These are phyloP conservation scores for Scelioninae gen. 1 DNA, from an alignment of 2,888 invertebrate genomes.

Conservation along the genomic window DNA sequence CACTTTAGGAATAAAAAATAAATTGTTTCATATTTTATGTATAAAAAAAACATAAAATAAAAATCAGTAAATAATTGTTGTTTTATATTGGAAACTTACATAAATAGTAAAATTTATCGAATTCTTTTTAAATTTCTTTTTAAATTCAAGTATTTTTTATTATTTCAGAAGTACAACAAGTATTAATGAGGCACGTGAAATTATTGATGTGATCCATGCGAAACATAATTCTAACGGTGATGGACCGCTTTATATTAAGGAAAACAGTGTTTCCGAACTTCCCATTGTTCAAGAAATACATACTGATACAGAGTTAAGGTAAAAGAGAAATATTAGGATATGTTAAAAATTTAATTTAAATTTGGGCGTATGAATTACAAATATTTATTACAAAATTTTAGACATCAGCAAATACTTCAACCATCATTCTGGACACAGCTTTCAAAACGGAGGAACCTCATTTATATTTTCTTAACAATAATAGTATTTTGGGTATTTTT, in stretches of 20 bases:
- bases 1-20: too few species aligned
- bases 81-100: too few species aligned
- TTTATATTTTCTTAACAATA: slow-evolving; percentile 71
- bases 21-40: too few species aligned
- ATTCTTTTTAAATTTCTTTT: too few species aligned
- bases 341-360: too few species aligned
- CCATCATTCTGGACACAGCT: neutral
- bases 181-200: slow-evolving; percentile 72
- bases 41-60: too few species aligned
- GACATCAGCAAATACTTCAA: neutral
- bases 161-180: slow-evolving; percentile 17
- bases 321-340: neutral
- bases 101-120: too few species aligned
- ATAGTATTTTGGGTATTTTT: slow-evolving; percentile 79
- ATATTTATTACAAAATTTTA: too few species aligned
- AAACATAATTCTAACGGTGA: slow-evolving; percentile 77
- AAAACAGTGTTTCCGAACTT: slow-evolving; percentile 72
- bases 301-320: slow-evolving; percentile 50
- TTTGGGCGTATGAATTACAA: neutral
- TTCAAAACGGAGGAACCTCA: slow-evolving; percentile 4
- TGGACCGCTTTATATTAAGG: slow-evolving; percentile 71
- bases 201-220: slow-evolving; percentile 79
- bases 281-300: slow-evolving; percentile 51
- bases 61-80: too few species aligned
- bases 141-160: neutral